Conservation (phyloP, 2,888 invertebrate genomes). For the Philhelius pedissequus region DNA sequence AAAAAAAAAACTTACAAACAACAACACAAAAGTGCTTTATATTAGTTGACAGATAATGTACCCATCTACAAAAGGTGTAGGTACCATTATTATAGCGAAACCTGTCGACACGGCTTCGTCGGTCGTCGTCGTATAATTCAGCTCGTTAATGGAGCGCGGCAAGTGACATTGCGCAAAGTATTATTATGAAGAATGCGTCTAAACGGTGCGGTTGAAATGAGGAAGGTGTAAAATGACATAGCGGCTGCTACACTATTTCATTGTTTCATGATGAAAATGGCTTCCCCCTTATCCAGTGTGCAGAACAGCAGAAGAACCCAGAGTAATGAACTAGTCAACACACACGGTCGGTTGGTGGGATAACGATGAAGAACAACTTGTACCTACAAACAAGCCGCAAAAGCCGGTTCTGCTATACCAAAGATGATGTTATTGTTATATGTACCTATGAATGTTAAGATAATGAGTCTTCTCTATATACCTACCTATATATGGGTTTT, state of each 20-base stretch:
- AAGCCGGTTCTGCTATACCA: constrained; percentile 42
- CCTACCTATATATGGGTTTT: constrained; percentile 30
- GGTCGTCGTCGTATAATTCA: constrained; percentile 31
- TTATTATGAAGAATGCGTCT: neutral
- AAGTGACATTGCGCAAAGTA: constrained; percentile 62
- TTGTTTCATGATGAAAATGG: constrained; percentile 17
- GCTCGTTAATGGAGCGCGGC: constrained; percentile 63
- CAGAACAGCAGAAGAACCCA: neutral
- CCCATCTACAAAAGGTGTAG: constrained; percentile 37
- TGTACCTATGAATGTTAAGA: constrained; percentile 14
- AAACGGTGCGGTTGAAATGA: constrained; percentile 2
- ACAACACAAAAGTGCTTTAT: constrained; percentile 52
- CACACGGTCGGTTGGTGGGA: neutral
- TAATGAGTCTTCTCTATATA: constrained; percentile 28
- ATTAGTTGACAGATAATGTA: constrained; percentile 61
- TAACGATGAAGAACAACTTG: neutral
- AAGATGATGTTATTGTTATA: no score
- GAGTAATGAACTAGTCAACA: constrained; percentile 24
- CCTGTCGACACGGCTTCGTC: neutral
- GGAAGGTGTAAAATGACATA: constrained; percentile 51
- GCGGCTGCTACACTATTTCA: constrained; percentile 33
- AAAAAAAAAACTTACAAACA: neutral
- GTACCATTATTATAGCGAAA: constrained; percentile 56
- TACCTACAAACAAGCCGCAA: constrained; percentile 17
- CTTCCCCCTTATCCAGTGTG: neutral